phyloP scores from a whole-genome alignment of 2,797 vertebrate species.

The Catostomus latipinnis region DNA sequence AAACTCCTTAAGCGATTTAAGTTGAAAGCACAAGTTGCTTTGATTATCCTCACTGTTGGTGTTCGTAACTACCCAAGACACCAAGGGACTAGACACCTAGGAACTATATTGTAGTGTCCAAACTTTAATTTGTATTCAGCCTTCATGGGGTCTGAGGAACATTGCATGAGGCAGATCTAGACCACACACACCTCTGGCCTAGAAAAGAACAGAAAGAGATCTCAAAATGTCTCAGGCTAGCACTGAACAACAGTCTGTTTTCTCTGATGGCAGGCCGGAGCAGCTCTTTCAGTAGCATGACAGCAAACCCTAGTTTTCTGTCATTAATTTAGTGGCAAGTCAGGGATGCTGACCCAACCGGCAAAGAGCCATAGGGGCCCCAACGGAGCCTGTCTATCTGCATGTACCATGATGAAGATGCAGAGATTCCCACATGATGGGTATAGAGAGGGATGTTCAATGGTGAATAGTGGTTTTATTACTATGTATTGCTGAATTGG shows the following conservation, averaged over 20 bases:
- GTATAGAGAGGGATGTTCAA: slow-evolving; percentile 30
- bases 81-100: slow-evolving; percentile 14
- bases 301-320: slow-evolving; percentile 69
- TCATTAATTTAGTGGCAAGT: slow-evolving; percentile 73
- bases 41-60: not conserved
- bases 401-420: slow-evolving; percentile 58
- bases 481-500: no score
- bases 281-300: slow-evolving; percentile 60
- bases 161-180: slow-evolving; percentile 62
- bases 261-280: slow-evolving; percentile 59
- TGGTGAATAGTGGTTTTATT: not conserved
- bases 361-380: slow-evolving; percentile 69
- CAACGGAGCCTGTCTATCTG: slow-evolving; percentile 61
- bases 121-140: slow-evolving; percentile 57
- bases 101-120: slow-evolving; percentile 37
- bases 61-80: slow-evolving; percentile 2
- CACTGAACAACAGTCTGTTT: slow-evolving; percentile 69
- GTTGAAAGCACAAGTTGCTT: slow-evolving; percentile 6
- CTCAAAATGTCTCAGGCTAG: slow-evolving; percentile 74
- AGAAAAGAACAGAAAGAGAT: slow-evolving; percentile 60
- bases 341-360: slow-evolving; percentile 58
- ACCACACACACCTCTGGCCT: slow-evolving; percentile 73
- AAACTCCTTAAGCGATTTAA: slow-evolving; percentile 16
- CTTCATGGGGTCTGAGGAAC: slow-evolving; percentile 40
- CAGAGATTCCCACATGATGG: slow-evolving; percentile 32